A percentile compares a stretch with the other conserved stretches of the same genome.
Evolutionary conservation across 2,888 invertebrate species (phyloP).

Genomic region (Cotesia congregata): DNA sequence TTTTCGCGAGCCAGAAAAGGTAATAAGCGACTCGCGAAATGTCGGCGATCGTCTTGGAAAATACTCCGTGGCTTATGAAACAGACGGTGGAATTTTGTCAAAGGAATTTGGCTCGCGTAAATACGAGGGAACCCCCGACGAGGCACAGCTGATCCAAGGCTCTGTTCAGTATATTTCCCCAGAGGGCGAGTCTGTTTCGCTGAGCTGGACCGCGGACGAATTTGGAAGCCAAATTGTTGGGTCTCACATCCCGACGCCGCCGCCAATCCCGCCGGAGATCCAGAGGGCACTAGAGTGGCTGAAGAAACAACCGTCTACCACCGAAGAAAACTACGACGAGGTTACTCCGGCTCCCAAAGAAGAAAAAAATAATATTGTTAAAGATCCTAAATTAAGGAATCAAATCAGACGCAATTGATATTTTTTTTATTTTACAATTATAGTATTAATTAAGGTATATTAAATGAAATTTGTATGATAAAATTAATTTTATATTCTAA

Average conservation of each 20-base stretch:
- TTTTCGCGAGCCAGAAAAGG: slow-evolving; percentile 65
- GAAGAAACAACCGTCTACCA: slow-evolving; percentile 66
- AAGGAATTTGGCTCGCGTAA: slow-evolving; percentile 63
- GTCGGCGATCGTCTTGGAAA: slow-evolving; percentile 65
- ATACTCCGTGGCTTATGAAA: slow-evolving; percentile 65
- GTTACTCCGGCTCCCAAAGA: background rate
- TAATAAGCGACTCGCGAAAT: slow-evolving; percentile 59
- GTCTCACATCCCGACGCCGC: slow-evolving; percentile 65
- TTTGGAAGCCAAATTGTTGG: slow-evolving; percentile 66
- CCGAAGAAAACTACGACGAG: slow-evolving; percentile 50
- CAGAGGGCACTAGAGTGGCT: slow-evolving; percentile 67
- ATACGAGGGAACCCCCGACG: slow-evolving; percentile 65
- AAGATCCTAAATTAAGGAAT: slow-evolving; percentile 21
- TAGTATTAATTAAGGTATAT: too few relatives aligned
- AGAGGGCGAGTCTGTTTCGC: slow-evolving; percentile 66
- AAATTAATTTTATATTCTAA: too few relatives aligned
- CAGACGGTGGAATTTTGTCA: slow-evolving; percentile 67
- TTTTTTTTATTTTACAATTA: too few relatives aligned
- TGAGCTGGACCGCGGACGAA: slow-evolving; percentile 69
- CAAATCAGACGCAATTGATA: too few relatives aligned
- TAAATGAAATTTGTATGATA: too few relatives aligned
- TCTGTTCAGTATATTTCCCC: slow-evolving; percentile 69
- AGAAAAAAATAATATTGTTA: background rate
- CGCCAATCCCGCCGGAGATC: slow-evolving; percentile 66
- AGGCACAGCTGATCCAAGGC: slow-evolving; percentile 66